Percentiles rank a stretch among this genome's conserved stretches.
phyloP scores from a whole-genome alignment of 2,113 vertebrate genomes.

The Casuarius casuarius region DNA sequence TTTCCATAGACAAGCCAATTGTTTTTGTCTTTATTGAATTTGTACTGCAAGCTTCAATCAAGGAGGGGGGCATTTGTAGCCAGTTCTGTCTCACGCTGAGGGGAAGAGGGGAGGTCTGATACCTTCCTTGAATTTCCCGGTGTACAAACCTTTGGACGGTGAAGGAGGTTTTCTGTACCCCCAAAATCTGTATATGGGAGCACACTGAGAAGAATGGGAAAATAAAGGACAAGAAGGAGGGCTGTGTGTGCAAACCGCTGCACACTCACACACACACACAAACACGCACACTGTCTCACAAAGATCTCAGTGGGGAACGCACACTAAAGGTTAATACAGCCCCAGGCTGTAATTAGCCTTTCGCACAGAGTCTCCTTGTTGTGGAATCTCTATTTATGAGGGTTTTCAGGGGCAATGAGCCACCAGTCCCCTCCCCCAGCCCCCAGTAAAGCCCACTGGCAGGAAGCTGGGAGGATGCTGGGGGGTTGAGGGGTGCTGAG shows the following conservation, averaged over 20 bases:
- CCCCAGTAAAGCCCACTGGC: slow-evolving; percentile 17
- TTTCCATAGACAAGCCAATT: neutral
- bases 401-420: slow-evolving; percentile 46
- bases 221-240: slow-evolving; percentile 20
- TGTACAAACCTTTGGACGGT: neutral
- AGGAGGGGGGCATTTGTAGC: neutral
- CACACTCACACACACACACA: neutral
- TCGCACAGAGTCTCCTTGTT: slow-evolving; percentile 69
- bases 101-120: neutral
- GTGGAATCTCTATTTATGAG: slow-evolving; percentile 70
- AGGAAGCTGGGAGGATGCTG: neutral
- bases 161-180: neutral
- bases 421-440: slow-evolving; percentile 3
- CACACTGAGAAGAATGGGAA: neutral
- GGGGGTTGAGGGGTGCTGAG: neutral
- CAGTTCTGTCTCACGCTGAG: neutral
- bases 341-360: slow-evolving; percentile 74
- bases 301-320: slow-evolving; percentile 57
- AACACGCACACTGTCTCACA: neutral
- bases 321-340: slow-evolving; percentile 71
- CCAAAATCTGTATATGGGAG: neutral
- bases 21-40: neutral
- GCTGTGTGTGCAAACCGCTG: neutral
- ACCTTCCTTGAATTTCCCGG: neutral
- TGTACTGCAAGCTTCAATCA: neutral